Percentiles rank a stretch among this genome's conserved stretches.
These are phyloP conservation scores for Ochotona curzoniae DNA, from an alignment of 2,113 vertebrate genomes.

Conservation along the genomic window DNA sequence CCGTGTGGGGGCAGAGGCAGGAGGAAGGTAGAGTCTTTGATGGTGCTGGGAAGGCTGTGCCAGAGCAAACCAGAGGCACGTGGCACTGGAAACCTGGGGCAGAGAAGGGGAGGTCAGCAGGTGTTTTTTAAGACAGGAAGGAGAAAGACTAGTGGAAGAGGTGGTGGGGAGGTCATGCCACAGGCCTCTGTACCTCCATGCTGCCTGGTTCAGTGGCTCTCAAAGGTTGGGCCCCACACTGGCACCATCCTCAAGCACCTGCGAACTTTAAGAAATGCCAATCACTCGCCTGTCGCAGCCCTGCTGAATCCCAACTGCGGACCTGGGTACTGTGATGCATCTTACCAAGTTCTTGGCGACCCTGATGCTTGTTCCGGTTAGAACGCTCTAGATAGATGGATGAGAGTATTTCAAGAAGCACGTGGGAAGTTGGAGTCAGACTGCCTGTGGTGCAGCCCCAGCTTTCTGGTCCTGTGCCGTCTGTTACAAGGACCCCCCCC, in stretches of 20 bases:
- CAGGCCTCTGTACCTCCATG: not conserved
- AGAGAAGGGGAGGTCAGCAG: not conserved
- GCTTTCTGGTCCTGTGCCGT: no score
- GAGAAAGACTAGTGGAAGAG: not conserved
- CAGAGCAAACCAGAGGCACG: no score
- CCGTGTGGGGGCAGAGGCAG: not conserved
- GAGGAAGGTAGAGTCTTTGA: not conserved
- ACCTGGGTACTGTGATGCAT: not conserved
- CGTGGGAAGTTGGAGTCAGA: no score
- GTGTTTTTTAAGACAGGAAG: not conserved
- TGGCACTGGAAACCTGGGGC: no score
- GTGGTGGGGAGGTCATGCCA: not conserved
- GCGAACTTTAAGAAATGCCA: not conserved
- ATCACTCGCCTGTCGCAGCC: not conserved
- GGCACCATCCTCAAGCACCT: not conserved
- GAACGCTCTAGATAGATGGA: not conserved
- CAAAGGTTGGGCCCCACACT: not conserved
- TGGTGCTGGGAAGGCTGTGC: no score
- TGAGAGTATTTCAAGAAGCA: no score
- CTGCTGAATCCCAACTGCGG: not conserved
- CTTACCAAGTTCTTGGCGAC: not conserved
- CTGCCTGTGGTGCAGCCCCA: no score
- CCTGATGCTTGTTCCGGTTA: not conserved
- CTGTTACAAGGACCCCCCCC: no score
- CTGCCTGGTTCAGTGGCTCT: not conserved